Conservation (phyloP, 2,888 invertebrate genomes). For the Alitta virens region DNA sequence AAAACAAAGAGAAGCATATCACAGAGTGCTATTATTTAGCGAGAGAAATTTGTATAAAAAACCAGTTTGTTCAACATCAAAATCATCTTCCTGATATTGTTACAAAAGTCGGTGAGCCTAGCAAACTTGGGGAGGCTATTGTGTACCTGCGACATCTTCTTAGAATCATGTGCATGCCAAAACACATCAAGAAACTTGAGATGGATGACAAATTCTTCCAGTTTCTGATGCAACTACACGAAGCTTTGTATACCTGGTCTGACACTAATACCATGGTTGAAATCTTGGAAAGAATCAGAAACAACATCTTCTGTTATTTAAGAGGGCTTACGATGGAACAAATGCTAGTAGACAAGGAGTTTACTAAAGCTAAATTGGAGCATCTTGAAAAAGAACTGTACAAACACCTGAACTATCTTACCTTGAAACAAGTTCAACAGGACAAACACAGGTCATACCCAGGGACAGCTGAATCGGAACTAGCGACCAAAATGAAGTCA, state of each 20-base stretch:
- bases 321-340: conserved; percentile 27
- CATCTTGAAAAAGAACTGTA: conserved; percentile 30
- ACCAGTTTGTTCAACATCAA: conserved; percentile 24
- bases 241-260: conserved; percentile 23
- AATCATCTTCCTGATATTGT: conserved; percentile 28
- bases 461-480: neutral
- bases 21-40: conserved; percentile 27
- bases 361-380: conserved; percentile 31
- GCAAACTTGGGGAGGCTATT: conserved; percentile 24
- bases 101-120: conserved; percentile 19
- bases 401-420: conserved; percentile 28
- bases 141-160: conserved; percentile 28
- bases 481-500: conserved; percentile 10
- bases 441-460: conserved; percentile 10
- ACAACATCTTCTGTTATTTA: conserved; percentile 28
- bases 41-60: conserved; percentile 29
- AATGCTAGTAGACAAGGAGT: conserved; percentile 28
- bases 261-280: conserved; percentile 21
- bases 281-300: conserved; percentile 27
- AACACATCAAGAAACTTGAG: conserved; percentile 26
- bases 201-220: conserved; percentile 29
- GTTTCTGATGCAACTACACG: conserved; percentile 28
- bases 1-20: conserved; percentile 24
- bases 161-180: conserved; percentile 27
- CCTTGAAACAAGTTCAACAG: conserved; percentile 22